Percentiles rank a stretch among this genome's conserved stretches.
Conservation (phyloP, 2,113 vertebrate genomes). For the Morphnarchus princeps region DNA sequence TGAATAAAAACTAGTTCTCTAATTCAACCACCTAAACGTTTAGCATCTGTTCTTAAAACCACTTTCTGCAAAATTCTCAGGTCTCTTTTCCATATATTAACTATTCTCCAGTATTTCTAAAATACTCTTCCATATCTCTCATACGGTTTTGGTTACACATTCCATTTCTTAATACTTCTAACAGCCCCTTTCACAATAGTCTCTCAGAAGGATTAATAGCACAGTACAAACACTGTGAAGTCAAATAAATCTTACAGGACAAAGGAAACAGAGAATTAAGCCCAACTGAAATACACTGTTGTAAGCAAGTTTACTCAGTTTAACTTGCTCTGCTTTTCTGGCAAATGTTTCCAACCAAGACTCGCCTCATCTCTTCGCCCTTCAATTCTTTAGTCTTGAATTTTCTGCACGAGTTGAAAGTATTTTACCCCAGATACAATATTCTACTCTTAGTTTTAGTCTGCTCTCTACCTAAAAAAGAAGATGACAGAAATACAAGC, state of each 20-base stretch:
- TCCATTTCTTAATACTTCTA: not conserved
- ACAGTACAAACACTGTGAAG: not conserved
- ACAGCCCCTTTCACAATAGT: constrained; percentile 5
- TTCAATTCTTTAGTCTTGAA: not conserved
- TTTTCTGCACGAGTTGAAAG: not conserved
- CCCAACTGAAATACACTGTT: accelerated
- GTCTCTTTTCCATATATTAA: not conserved
- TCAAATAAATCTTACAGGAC: not conserved
- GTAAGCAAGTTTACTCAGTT: not conserved
- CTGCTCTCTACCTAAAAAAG: not conserved
- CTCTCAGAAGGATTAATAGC: not conserved
- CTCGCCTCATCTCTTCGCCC: not conserved
- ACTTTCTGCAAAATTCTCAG: not conserved
- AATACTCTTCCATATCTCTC: not conserved
- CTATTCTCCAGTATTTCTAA: not conserved
- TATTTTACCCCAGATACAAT: not conserved
- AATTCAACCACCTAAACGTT: not conserved
- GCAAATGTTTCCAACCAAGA: not conserved
- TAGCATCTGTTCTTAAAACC: not conserved
- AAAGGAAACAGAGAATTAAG: not conserved
- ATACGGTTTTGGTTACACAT: not conserved
- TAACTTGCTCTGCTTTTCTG: not conserved
- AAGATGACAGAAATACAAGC: not conserved
- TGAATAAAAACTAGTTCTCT: not conserved
- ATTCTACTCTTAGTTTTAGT: not conserved